phyloP scores from a whole-genome alignment of 2,113 vertebrate species.

The Irena cyanogastra region DNA sequence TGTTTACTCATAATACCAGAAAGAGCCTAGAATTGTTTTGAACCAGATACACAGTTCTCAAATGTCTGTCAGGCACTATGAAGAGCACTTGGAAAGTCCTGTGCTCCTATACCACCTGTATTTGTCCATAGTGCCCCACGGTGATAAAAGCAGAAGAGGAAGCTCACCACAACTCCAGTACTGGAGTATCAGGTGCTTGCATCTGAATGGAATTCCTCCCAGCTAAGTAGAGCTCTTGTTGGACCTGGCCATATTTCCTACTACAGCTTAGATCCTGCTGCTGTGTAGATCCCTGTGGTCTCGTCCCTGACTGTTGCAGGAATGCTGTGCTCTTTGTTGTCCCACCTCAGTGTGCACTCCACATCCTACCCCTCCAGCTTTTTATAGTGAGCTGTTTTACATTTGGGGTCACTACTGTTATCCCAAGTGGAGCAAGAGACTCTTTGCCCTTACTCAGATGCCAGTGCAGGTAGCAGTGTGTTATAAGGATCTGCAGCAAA shows the following conservation, averaged over 20 bases:
- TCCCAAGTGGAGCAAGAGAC: neutral
- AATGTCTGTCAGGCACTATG: neutral
- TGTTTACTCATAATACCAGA: neutral
- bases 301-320: neutral
- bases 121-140: neutral
- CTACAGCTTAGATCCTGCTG: neutral
- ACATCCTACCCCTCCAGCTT: neutral
- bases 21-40: neutral
- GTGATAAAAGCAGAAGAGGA: neutral
- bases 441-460: neutral
- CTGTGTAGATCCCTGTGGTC: neutral
- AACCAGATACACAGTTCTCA: neutral
- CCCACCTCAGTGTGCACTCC: neutral
- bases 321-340: neutral
- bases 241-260: neutral
- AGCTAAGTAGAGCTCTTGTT: neutral
- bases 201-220: neutral
- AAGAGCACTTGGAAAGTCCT: neutral
- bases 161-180: neutral
- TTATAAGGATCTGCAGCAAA: neutral
- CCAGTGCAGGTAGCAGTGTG: neutral
- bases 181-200: rapidly evolving
- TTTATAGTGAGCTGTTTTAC: neutral
- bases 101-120: neutral
- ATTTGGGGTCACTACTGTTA: neutral